These are phyloP conservation scores for Tauraco erythrolophus DNA, from an alignment of 2,113 vertebrate species.

Conservation along the genomic window DNA sequence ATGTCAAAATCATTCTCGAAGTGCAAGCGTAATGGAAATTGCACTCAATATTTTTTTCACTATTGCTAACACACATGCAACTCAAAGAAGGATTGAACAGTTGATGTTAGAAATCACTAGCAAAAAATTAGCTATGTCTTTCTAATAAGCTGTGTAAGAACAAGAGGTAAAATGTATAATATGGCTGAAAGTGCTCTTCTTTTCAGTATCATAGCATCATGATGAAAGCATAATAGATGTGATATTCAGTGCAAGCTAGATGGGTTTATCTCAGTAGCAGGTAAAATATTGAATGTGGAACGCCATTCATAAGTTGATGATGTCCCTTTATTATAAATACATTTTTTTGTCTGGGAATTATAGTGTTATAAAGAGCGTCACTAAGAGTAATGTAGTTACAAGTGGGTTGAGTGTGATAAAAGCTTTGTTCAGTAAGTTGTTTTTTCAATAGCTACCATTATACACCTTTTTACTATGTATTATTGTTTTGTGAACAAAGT, in stretches of 20 bases:
- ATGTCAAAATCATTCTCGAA: not conserved
- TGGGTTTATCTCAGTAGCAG: not conserved
- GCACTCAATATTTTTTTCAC: not conserved
- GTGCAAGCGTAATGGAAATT: not conserved
- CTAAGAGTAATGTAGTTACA: not conserved
- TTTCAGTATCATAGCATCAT: not conserved
- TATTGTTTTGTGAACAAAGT: conserved; percentile 34
- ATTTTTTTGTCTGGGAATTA: not conserved
- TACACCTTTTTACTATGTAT: conserved; percentile 8
- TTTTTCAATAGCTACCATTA: not conserved
- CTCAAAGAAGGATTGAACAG: not conserved
- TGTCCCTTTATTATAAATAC: not conserved
- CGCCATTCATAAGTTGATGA: not conserved
- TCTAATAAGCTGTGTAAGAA: not conserved
- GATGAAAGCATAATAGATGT: not conserved
- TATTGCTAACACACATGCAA: not conserved
- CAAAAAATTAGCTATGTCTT: not conserved
- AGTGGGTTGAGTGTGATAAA: not conserved
- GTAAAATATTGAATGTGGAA: not conserved
- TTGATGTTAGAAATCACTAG: not conserved
- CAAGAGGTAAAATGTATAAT: not conserved
- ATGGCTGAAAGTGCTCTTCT: not conserved
- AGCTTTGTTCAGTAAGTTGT: not conserved
- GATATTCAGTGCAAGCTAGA: not conserved
- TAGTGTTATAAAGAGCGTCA: not conserved